Evolutionary conservation across 2,797 vertebrate genomes (phyloP), one percentile per base, ranked within the genome.

Genomic region (Eidolon dupreanum): DNA sequence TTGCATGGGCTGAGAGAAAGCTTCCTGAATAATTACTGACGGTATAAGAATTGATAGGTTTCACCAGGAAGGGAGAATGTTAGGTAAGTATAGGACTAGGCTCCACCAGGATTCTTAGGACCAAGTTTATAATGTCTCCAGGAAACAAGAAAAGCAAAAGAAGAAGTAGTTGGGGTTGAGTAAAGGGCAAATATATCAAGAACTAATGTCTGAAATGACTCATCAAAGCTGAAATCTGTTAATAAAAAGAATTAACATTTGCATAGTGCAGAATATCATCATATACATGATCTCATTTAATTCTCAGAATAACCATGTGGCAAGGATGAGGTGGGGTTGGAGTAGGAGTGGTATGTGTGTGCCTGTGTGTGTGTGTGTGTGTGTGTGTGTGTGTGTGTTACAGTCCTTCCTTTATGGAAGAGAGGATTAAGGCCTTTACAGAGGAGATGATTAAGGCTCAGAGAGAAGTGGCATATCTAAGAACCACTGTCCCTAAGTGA

Each of bases 151-250:
- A 79, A 74, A 90, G 8, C 6, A 68, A 75, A 87, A 13, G 33
- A 46, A 88, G 7, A 93, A 82, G 57, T 61, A n/a, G 13, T 78
- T 75, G 68, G 55, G 28, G 26, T 88, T 94, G 88, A 71, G 51
- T 61, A 51, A 91, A 94, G 53, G 74, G 65, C 70, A 90, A 9
- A 33, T 94, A 26, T 24, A 1, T 82, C 66, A 79, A 91, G 86
- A 87, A 71, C 24, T 84, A 31, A 75, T 33, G 16, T 71, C 71
- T 61, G 28, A 96, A 84, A 86, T 95, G 91, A 96, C 73, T 93
- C 91, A 96, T 63, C 11, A 20, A 49, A 82, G 20, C 49, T n/a
- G 9, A 94, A 88, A 96, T 96, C 78, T 88, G 82, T 71, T 96
- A 66, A 79, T 57, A 86, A 88, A 78, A 90, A 92, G 46, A 84